phyloP scores from a whole-genome alignment of 2,888 invertebrate species.

The Cataglyphis rosenhaueri region DNA sequence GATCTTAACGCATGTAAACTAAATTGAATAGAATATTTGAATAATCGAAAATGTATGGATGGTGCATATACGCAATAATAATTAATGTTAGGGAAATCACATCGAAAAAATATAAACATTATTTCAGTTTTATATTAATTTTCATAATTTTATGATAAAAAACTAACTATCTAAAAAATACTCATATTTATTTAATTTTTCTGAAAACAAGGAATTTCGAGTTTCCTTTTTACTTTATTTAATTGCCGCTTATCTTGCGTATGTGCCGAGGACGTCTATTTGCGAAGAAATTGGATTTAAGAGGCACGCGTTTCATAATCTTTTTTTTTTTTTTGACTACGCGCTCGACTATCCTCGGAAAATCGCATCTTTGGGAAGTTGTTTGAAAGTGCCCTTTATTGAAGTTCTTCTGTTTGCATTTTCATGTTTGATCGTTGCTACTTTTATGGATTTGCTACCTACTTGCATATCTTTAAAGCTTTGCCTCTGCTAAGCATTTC shows the following conservation, averaged over 20 bases:
- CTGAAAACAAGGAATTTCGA: neutral
- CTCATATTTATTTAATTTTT: conserved; percentile 3
- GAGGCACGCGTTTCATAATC: conserved; percentile 31
- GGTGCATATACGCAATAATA: neutral
- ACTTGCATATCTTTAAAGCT: conserved; percentile 19
- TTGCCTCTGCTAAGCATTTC: conserved; percentile 10
- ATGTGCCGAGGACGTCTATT: conserved; percentile 23
- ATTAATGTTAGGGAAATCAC: neutral
- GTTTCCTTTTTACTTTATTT: conserved; percentile 11
- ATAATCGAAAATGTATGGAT: conserved; percentile 24
- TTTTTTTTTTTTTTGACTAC: neutral
- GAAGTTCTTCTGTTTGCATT: conserved; percentile 42
- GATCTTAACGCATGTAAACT: conserved; percentile 27
- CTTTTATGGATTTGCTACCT: conserved; percentile 42
- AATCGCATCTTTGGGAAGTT: conserved; percentile 45
- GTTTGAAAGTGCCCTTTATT: conserved; percentile 30
- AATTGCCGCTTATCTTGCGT: neutral
- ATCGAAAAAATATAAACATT: neutral
- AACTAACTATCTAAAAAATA: conserved; percentile 11
- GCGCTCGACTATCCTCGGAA: conserved; percentile 38
- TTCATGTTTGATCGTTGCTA: conserved; percentile 40
- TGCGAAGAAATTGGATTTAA: conserved; percentile 49
- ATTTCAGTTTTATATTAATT: neutral
- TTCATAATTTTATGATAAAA: neutral
- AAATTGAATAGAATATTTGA: conserved; percentile 15